Conservation (phyloP, 2,113 vertebrate genomes). For the Otus sunia region DNA sequence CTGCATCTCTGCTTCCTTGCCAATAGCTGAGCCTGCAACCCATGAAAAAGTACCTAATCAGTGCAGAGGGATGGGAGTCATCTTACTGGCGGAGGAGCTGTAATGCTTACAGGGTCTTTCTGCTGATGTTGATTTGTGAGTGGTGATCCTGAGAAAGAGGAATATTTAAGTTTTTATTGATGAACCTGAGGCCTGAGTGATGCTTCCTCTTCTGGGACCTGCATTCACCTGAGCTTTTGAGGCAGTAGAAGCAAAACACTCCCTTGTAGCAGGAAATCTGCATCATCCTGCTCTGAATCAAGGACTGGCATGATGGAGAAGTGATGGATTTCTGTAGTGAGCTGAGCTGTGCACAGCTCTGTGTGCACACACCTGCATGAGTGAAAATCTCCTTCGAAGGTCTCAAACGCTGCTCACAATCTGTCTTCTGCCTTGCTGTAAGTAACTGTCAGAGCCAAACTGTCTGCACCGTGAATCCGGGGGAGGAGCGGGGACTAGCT, state of each 20-base stretch:
- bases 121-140: background rate
- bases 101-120: background rate
- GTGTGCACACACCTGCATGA: rapidly evolving
- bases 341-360: background rate
- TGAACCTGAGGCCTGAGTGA: background rate
- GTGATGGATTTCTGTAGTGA: background rate
- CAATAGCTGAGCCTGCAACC: background rate
- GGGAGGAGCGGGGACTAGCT: background rate
- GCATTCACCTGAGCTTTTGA: background rate
- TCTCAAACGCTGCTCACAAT: background rate
- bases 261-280: background rate
- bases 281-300: background rate
- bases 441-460: background rate
- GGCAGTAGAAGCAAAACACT: background rate
- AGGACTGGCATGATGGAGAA: rapidly evolving
- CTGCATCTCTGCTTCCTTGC: background rate
- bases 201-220: background rate
- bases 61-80: background rate
- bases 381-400: background rate
- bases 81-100: background rate
- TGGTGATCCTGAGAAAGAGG: background rate
- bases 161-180: background rate
- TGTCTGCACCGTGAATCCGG: rapidly evolving
- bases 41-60: too few species aligned
- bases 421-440: too few species aligned